A percentile compares a stretch with the other conserved stretches of the same genome.
Conservation (phyloP, 1,140 invertebrate genomes). For the Marisa cornuarietis region DNA sequence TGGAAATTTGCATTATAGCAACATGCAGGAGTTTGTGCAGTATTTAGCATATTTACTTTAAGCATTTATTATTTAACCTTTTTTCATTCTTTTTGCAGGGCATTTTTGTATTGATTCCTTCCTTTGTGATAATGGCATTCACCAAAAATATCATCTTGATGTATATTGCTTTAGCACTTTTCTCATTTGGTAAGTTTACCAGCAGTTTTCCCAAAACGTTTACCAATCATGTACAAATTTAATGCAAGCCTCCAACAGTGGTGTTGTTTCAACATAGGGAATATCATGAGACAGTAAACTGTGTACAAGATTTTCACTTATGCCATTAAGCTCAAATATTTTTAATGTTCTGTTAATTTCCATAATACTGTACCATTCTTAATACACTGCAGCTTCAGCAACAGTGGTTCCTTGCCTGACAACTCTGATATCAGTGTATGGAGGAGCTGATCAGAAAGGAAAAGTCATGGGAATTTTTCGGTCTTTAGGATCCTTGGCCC, state of each 20-base stretch:
- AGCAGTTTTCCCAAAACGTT: too few relatives aligned
- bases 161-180: slow-evolving; percentile 85
- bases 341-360: slow-evolving; percentile 5
- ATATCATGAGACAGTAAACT: background rate
- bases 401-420: slow-evolving; percentile 95
- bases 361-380: background rate
- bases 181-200: slow-evolving; percentile 84
- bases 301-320: too few relatives aligned
- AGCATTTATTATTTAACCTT: background rate
- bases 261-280: background rate
- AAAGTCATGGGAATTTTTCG: slow-evolving; percentile 92
- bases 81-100: slow-evolving; percentile 70
- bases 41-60: too few relatives aligned
- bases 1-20: too few relatives aligned
- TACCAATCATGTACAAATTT: too few relatives aligned
- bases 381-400: slow-evolving; percentile 78
- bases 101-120: slow-evolving; percentile 86
- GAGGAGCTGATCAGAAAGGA: slow-evolving; percentile 86
- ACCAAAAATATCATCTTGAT: slow-evolving; percentile 72
- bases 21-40: too few relatives aligned
- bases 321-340: background rate
- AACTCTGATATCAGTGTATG: slow-evolving; percentile 85
- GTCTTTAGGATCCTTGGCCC: slow-evolving; percentile 90
- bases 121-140: slow-evolving; percentile 87
- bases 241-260: too few relatives aligned